phyloP scores from a whole-genome alignment of 2,797 vertebrate species.

The Hypotaenidia okinawae region DNA sequence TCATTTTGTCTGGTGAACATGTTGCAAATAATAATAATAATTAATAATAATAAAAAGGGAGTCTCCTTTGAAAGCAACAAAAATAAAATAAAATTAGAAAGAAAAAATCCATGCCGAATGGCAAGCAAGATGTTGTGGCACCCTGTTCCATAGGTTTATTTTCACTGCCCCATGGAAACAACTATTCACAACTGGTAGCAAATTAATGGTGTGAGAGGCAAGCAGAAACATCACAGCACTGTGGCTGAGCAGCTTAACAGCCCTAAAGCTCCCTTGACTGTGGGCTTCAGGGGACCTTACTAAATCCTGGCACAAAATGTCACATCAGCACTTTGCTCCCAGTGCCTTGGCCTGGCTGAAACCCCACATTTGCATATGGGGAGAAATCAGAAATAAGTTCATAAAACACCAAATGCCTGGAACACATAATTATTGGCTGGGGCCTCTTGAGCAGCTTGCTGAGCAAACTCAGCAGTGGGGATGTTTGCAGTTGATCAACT shows the following conservation, averaged over 20 bases:
- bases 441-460: constrained; percentile 32
- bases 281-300: neutral
- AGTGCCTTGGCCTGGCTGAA: constrained; percentile 12
- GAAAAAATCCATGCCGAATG: neutral
- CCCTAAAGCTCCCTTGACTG: constrained; percentile 41
- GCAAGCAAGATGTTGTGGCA: neutral
- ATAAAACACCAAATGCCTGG: constrained; percentile 37
- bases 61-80: constrained; percentile 24
- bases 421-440: constrained; percentile 1
- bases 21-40: constrained; percentile 78
- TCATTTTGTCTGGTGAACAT: constrained; percentile 82
- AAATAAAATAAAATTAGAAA: constrained; percentile 4
- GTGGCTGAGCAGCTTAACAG: constrained; percentile 30
- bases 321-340: constrained; percentile 14
- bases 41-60: constrained; percentile 43
- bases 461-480: constrained; percentile 40
- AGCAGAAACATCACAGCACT: neutral
- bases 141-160: neutral
- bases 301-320: constrained; percentile 19
- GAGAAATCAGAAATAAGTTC: constrained; percentile 14
- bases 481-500: constrained; percentile 46
- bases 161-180: constrained; percentile 1
- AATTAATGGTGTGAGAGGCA: constrained; percentile 27
- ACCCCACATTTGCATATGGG: constrained; percentile 15
- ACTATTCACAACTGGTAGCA: constrained; percentile 29